Base-by-base conservation (phyloP, 2,113 vertebrate genomes). In the Anhinga anhinga region DNA sequence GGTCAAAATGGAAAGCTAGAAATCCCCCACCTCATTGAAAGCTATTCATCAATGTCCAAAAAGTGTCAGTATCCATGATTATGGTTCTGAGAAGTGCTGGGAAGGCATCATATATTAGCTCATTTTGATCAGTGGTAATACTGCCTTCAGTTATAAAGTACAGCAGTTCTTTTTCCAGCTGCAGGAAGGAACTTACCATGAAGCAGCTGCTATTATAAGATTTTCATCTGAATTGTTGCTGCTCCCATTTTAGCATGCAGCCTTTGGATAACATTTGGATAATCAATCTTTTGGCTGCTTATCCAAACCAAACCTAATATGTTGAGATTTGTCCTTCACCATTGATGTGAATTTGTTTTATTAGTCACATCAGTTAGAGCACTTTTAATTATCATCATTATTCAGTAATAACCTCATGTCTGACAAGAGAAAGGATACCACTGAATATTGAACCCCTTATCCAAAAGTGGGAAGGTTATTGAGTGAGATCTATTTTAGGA, bases 301-400 rank as follows among this genome's bases (percentile, higher is more conserved):
- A 76, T 86, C 88, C 88, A 84, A 88, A 90, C 73, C 72, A 81
- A 82, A 71, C 23, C n/a, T 20, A 58, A 34, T 1, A 1, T 82
- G 44, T 73, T 86, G 47, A 79, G 65, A 92, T 91, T 95, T 93
- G 91, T 52, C 94, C 86, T 96, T 95, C 86, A 67, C 20, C 6
- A n/a, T 10, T 72, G 52, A 81, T 91, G 30, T 55, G 50, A 83
- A 84, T 84, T 90, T 93, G 49, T 90, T 94, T 91, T 93, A 88
- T 88, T 93, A 84, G 47, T 86, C 67, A 82, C 63, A 88, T 93
- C 67, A 82, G 67, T 88, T 86, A 63, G 42, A 83, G 45, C 32
- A 83, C n/a, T 92, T 94, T 83, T 94, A 95, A 94, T 96, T 97
- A 90, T 90, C 11, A 8, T 93, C 92, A 96, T 97, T 91, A 95